Percentiles rank a stretch among this genome's conserved stretches.
Evolutionary conservation across 2,797 vertebrate species (phyloP).

Genomic region (Apodemus agrarius): DNA sequence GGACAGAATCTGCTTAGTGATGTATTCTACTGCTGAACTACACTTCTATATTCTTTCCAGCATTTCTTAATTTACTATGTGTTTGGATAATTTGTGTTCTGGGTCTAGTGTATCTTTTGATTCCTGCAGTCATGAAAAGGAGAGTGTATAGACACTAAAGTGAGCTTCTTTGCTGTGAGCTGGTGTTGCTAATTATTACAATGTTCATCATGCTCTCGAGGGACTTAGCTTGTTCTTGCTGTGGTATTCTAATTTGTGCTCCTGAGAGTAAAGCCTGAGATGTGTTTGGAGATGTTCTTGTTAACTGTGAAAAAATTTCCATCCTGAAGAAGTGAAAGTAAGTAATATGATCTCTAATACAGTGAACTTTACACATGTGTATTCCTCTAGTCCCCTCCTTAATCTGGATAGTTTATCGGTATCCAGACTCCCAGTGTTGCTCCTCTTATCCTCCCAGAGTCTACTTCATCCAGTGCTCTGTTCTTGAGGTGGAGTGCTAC

Average conservation of each 20-base stretch:
- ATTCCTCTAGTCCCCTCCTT: neutral
- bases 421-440: neutral
- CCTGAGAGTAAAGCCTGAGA: neutral
- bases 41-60: neutral
- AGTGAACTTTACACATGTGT: neutral
- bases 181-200: neutral
- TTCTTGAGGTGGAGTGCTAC: neutral
- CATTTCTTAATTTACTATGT: neutral
- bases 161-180: neutral
- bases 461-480: neutral
- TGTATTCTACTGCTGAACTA: neutral
- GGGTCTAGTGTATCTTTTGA: neutral
- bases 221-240: slow-evolving; percentile 36
- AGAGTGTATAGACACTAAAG: neutral
- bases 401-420: neutral
- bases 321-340: neutral
- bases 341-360: neutral
- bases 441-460: neutral
- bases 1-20: neutral
- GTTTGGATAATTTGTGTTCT: neutral
- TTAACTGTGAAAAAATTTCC: neutral
- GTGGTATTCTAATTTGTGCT: slow-evolving; percentile 44
- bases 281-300: neutral
- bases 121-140: neutral
- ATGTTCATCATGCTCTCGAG: neutral